phyloP scores from a whole-genome alignment of 2,113 vertebrate species.

The Verasper variegatus region DNA sequence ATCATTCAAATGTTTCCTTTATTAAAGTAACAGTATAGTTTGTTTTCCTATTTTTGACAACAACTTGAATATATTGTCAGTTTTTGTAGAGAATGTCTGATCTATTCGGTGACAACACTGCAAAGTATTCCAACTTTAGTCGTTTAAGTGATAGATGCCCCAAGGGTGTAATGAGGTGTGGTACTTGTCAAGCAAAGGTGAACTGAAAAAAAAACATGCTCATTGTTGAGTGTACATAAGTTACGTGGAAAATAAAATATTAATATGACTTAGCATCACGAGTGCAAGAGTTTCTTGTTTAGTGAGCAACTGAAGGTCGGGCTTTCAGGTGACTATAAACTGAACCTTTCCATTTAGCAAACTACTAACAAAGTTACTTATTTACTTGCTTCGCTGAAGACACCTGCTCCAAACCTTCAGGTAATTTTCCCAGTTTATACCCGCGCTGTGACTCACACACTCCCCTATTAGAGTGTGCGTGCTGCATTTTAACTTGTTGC shows the following conservation, averaged over 20 bases:
- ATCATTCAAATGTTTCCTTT: too few species aligned
- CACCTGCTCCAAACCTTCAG: constrained; percentile 6
- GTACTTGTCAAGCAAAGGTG: background rate
- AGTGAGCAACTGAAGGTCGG: background rate
- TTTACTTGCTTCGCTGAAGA: background rate
- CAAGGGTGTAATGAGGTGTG: background rate
- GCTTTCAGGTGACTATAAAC: background rate
- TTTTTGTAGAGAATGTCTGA: background rate
- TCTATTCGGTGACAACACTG: background rate
- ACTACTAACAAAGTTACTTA: background rate
- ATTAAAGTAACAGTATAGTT: too few species aligned
- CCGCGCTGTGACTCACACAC: background rate
- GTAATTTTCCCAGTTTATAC: background rate
- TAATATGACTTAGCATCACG: too few species aligned
- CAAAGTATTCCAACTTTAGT: background rate
- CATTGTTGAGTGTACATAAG: too few species aligned
- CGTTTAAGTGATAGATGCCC: background rate
- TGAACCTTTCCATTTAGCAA: background rate
- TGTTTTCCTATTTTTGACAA: too few species aligned
- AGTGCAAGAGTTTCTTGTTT: too few species aligned
- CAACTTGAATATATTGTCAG: too few species aligned
- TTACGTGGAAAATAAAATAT: background rate
- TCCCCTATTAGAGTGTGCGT: background rate
- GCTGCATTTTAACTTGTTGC: constrained; percentile 12
- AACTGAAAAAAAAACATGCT: background rate